A percentile compares a stretch with the other conserved stretches of the same genome.
These are phyloP conservation scores for Catharus bicknelli DNA, from an alignment of 2,113 vertebrate species.

Conservation along the genomic window DNA sequence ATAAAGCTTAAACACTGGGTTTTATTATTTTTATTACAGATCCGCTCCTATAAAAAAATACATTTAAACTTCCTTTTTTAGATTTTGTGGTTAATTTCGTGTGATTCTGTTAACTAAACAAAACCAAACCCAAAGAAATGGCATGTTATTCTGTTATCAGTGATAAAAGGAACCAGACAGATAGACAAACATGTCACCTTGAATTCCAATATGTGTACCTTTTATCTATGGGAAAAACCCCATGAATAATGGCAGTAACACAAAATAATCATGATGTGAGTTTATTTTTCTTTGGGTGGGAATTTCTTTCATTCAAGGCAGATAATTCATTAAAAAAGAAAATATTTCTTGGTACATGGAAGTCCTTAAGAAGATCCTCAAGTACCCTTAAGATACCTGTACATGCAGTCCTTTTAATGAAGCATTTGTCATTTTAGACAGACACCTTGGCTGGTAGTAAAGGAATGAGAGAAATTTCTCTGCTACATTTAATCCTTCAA, in stretches of 20 bases:
- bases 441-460: background rate
- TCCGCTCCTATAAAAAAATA: conserved; percentile 60
- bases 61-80: conserved; percentile 62
- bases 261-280: background rate
- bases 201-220: background rate
- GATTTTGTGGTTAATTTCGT: conserved; percentile 39
- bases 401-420: background rate
- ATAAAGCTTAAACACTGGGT: conserved; percentile 56
- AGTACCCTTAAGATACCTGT: background rate
- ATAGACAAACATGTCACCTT: background rate
- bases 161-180: background rate
- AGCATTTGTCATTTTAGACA: background rate
- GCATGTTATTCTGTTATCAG: background rate
- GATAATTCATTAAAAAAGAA: background rate
- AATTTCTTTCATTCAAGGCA: background rate
- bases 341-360: background rate
- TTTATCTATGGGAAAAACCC: background rate
- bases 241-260: background rate
- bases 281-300: background rate
- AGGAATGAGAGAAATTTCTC: background rate
- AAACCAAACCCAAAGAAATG: background rate
- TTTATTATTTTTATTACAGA: conserved; percentile 65
- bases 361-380: background rate
- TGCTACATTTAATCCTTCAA: background rate
- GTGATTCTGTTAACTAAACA: conserved; percentile 56